phyloP scores from a whole-genome alignment of 2,113 vertebrate species.

The Harpagus bidentatus region DNA sequence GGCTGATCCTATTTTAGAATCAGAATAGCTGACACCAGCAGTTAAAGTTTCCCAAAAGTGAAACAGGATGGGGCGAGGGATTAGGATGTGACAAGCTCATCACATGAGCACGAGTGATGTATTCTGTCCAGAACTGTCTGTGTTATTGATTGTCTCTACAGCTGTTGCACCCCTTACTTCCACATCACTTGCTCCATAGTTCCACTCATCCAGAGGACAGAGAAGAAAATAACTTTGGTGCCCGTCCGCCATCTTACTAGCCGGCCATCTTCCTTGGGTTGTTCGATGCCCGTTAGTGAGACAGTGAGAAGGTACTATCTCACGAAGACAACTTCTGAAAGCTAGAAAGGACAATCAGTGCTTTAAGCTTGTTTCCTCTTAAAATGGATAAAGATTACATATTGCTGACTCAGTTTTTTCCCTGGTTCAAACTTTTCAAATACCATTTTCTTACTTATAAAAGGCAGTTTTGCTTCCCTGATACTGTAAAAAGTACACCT shows the following conservation, averaged over 20 bases:
- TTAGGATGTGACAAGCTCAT: constrained; percentile 98
- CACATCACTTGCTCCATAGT: constrained; percentile 77
- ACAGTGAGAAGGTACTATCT: constrained; percentile 53
- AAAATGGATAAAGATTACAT: constrained; percentile 77
- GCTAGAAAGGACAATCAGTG: constrained; percentile 85
- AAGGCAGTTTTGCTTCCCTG: constrained; percentile 93
- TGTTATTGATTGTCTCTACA: constrained; percentile 80
- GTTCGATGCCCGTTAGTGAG: constrained; percentile 63
- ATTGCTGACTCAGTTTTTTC: constrained; percentile 78
- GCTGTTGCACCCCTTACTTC: constrained; percentile 79
- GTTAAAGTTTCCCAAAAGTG: constrained; percentile 89
- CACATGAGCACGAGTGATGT: constrained; percentile 92
- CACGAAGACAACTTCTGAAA: constrained; percentile 73
- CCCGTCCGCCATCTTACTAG: constrained; percentile 70
- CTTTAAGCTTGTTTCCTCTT: constrained; percentile 76
- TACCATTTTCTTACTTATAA: constrained; percentile 83
- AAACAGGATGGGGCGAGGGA: constrained; percentile 84
- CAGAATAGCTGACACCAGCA: constrained; percentile 92
- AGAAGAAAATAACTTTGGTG: constrained; percentile 85
- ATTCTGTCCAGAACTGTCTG: constrained; percentile 93
- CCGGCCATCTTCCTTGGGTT: constrained; percentile 66
- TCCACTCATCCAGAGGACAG: constrained; percentile 75
- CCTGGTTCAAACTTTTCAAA: constrained; percentile 75
- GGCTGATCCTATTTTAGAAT: constrained; percentile 87
- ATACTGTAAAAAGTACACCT: constrained; percentile 76